Evolutionary conservation across 2,797 vertebrate species (phyloP).

Genomic region (Propithecus perrieri): DNA sequence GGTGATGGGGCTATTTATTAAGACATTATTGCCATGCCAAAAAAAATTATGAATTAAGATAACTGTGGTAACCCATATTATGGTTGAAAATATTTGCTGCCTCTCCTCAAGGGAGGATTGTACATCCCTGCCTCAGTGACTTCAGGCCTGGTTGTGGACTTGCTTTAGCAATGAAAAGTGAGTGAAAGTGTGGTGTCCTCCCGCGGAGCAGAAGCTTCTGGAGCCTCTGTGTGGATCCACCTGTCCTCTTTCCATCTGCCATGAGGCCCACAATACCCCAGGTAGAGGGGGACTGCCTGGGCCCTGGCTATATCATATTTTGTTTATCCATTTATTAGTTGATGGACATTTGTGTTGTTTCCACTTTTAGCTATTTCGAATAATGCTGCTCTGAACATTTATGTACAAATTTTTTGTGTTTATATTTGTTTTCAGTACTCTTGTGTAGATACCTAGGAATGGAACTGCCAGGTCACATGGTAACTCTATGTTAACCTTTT

Average conservation of each 20-base stretch:
- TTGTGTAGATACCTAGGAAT: background rate
- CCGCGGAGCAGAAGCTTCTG: background rate
- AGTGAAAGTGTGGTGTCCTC: background rate
- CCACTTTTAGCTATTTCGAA: too few relatives aligned
- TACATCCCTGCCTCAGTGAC: background rate
- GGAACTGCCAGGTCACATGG: background rate
- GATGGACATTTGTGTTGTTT: too few relatives aligned
- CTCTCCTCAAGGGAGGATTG: background rate
- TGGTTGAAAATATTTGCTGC: background rate
- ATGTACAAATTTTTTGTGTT: background rate
- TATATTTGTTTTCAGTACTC: background rate
- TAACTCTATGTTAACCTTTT: background rate
- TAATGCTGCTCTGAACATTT: too few relatives aligned
- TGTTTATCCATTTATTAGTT: too few relatives aligned
- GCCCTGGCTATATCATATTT: background rate
- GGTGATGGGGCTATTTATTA: background rate
- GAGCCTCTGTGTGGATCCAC: background rate
- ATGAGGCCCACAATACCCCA: background rate
- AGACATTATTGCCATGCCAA: background rate
- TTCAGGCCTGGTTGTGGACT: background rate
- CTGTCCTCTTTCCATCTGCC: background rate
- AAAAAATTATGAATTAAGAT: background rate
- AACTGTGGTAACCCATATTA: background rate
- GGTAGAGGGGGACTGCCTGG: background rate
- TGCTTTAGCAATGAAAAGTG: background rate